Evolutionary conservation across 2,888 invertebrate genomes (phyloP).

Genomic region (Uropetala carovei): DNA sequence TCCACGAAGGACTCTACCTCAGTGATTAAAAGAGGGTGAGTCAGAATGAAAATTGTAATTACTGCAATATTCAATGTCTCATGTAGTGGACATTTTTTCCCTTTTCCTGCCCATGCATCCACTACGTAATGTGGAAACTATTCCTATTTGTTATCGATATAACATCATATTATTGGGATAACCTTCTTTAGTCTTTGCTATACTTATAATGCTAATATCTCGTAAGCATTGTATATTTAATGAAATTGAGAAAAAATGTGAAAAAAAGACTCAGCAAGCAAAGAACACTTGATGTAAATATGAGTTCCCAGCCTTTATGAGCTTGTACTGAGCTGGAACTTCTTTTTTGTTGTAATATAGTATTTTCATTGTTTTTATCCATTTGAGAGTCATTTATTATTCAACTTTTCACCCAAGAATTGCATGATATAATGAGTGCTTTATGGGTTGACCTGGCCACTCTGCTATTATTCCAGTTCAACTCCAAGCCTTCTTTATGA

Average conservation of each 20-base stretch:
- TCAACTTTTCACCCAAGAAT: not conserved
- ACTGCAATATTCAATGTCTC: constrained; percentile 58
- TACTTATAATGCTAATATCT: constrained; percentile 44
- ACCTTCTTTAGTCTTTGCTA: constrained; percentile 39
- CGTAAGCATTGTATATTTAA: constrained; percentile 57
- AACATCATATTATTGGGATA: constrained; percentile 44
- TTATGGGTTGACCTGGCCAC: too few relatives aligned
- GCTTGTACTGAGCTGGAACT: constrained; percentile 54
- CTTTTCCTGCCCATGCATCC: constrained; percentile 52
- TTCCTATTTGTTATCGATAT: constrained; percentile 48
- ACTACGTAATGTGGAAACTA: constrained; percentile 41
- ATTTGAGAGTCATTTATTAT: constrained; percentile 40
- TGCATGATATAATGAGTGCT: not conserved
- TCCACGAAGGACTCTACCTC: constrained; percentile 56
- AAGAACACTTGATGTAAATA: constrained; percentile 55
- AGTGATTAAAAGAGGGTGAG: constrained; percentile 47
- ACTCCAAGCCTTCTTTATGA: too few relatives aligned
- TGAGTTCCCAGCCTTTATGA: constrained; percentile 56
- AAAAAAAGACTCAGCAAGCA: constrained; percentile 9
- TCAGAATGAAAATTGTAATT: constrained; percentile 29
- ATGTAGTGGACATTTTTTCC: constrained; percentile 57
- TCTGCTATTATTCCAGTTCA: too few relatives aligned
- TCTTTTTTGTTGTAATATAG: constrained; percentile 63
- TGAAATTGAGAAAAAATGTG: constrained; percentile 16
- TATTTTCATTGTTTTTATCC: constrained; percentile 64